phyloP scores from a whole-genome alignment of 2,797 vertebrate genomes.

The Carduelis carduelis region DNA sequence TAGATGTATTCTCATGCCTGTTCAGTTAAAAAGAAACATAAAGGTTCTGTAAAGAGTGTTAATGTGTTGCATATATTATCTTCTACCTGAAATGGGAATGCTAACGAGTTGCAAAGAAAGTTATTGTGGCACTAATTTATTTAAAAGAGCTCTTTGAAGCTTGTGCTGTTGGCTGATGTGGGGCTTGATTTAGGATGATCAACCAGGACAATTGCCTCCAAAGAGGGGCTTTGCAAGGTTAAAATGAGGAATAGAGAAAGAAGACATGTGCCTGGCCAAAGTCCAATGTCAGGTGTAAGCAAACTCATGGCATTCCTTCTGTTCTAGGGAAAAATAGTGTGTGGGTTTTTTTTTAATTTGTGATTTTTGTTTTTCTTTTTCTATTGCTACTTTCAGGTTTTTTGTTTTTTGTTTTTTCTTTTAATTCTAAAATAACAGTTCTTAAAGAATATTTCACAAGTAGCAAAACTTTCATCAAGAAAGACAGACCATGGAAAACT shows the following conservation, averaged over 20 bases:
- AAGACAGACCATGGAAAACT: neutral
- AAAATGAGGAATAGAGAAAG: neutral
- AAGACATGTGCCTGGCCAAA: neutral
- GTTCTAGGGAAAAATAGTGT: neutral
- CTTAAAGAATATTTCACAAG: neutral
- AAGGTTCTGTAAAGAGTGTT: conserved; percentile 43
- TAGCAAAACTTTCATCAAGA: neutral
- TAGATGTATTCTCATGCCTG: conserved; percentile 27
- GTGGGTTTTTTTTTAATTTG: no score
- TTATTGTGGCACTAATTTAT: conserved; percentile 40
- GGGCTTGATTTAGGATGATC: neutral
- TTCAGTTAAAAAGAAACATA: conserved; percentile 51
- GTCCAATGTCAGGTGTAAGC: neutral
- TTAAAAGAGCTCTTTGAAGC: conserved; percentile 30
- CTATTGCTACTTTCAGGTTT: neutral
- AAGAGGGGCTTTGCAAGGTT: neutral
- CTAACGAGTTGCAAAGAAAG: conserved; percentile 1
- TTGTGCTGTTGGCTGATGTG: neutral
- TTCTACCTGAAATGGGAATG: conserved; percentile 53
- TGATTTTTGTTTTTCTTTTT: no score
- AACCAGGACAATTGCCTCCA: neutral
- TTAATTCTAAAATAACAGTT: neutral
- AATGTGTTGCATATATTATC: conserved; percentile 61
- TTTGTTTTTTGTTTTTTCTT: neutral
- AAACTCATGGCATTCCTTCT: neutral